Evolutionary conservation across 2,797 vertebrate genomes (phyloP).

Genomic region (Sternotherus odoratus): DNA sequence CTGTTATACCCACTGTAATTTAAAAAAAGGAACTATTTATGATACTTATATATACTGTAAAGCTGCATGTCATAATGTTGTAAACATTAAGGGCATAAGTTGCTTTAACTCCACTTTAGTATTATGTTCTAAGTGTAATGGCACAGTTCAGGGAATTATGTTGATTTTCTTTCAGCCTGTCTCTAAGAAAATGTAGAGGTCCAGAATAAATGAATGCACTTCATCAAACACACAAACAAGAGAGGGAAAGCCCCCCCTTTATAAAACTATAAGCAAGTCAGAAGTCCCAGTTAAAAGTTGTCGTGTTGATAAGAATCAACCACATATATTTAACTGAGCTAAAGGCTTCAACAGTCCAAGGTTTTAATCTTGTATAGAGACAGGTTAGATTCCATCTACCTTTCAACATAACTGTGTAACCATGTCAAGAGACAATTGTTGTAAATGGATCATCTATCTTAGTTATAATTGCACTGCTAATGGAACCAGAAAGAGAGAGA

Average conservation of each 20-base stretch:
- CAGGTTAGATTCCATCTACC: not conserved
- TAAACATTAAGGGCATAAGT: not conserved
- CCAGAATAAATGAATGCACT: not conserved
- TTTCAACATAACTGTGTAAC: not conserved
- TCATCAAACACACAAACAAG: not conserved
- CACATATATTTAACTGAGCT: not conserved
- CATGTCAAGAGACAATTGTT: not conserved
- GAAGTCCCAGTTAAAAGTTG: not conserved
- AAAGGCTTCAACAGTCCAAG: not conserved
- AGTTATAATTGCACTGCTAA: no score
- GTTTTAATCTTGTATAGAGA: not conserved
- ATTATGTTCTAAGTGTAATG: not conserved
- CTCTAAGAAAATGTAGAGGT: not conserved
- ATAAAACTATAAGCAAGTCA: not conserved
- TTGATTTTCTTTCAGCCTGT: not conserved
- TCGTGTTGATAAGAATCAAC: not conserved
- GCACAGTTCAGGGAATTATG: not conserved
- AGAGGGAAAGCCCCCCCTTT: not conserved
- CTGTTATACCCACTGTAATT: not conserved
- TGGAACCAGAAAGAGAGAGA: not conserved
- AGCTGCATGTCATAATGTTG: not conserved
- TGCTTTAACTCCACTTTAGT: not conserved
- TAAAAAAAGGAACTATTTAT: not conserved
- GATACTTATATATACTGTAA: not conserved
- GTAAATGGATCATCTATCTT: not conserved